Evolutionary conservation across 2,797 vertebrate species (phyloP).

Genomic region (Ambastaia sidthimunki): DNA sequence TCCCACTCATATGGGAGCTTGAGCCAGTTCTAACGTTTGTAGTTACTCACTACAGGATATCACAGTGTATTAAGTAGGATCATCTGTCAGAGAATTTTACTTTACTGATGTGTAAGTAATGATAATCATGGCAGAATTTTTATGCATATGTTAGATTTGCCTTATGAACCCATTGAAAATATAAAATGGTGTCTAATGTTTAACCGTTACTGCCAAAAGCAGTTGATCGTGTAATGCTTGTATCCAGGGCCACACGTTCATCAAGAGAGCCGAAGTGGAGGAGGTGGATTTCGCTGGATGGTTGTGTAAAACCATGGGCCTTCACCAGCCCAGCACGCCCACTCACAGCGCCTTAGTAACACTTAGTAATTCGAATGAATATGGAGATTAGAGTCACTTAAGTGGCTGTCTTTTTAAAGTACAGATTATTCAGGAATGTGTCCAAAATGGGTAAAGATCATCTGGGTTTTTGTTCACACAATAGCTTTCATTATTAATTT

Average conservation of each 20-base stretch:
- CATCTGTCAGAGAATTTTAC: not conserved
- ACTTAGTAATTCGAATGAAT: constrained; percentile 43
- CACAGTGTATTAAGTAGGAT: not conserved
- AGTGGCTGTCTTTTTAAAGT: constrained; percentile 32
- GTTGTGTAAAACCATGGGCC: constrained; percentile 91
- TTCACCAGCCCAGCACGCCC: constrained; percentile 95
- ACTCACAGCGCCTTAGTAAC: constrained; percentile 79
- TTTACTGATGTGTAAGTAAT: not conserved
- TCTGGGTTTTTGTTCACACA: constrained; percentile 26
- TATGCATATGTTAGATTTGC: not conserved
- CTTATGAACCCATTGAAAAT: not conserved
- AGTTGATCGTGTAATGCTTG: constrained; percentile 23
- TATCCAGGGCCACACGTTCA: constrained; percentile 89
- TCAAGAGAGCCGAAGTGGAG: constrained; percentile 94
- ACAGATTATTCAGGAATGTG: constrained; percentile 39
- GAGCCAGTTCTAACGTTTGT: constrained; percentile 1
- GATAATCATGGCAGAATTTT: not conserved
- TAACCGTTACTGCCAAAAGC: not conserved
- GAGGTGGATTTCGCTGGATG: constrained; percentile 97
- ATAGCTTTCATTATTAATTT: constrained; percentile 19
- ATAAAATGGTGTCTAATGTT: no score
- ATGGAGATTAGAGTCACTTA: constrained; percentile 40
- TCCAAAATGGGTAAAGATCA: constrained; percentile 39
- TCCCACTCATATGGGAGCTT: not conserved
- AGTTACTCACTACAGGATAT: not conserved